Base-by-base conservation (phyloP, 2,113 vertebrate genomes). In the Indicator indicator region DNA sequence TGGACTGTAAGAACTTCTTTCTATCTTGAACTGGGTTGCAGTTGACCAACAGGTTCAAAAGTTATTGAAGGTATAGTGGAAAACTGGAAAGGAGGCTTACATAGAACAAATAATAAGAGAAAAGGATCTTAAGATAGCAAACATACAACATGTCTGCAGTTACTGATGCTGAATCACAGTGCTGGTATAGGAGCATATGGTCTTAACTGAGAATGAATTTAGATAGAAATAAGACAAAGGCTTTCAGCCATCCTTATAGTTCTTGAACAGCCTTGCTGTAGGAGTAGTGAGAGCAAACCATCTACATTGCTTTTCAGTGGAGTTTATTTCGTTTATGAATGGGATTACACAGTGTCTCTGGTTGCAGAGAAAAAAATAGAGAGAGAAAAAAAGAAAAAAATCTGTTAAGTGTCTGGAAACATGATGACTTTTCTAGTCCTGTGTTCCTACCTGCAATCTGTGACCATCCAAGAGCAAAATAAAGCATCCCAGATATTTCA, bases 301-400 rank as follows among this genome's bases (percentile, higher is more conserved):
- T 83, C 76, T 86, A 80, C 65, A 16, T 48, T 2, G 6, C 46
- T 72, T 84, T 86, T 78, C 16, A 72, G 30, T 88, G 83, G 13
- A 50, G 63, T 50, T 91, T 59, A 62, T 55, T 93, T 86, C 11
- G 16, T 93, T 96, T 76, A 89, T 97, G 92, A 97, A 95, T 95
- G 95, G 50, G n/a, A 59, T 86, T 83, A 56, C 78, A 60, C 28
- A 65, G 8, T 64, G 26, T 69, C 54, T 83, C 5, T 88, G 32
- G 50, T 23, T 89, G 58, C 44, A 88, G 33, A 0, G 9, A 20
- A 50, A 74, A 80, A 56, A 4, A 59, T 10, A 23, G 44, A 63
- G 69, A 76, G 5, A 36, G 26, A 0, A 24, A 36, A 58, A 59
- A 77, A 59, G 2, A 32, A 16, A 46, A 46, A 69, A 73, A 70